Evolutionary conservation across 2,888 invertebrate genomes (phyloP), one percentile per base, ranked within the genome.

Genomic region (Pseudococcus longispinus): DNA sequence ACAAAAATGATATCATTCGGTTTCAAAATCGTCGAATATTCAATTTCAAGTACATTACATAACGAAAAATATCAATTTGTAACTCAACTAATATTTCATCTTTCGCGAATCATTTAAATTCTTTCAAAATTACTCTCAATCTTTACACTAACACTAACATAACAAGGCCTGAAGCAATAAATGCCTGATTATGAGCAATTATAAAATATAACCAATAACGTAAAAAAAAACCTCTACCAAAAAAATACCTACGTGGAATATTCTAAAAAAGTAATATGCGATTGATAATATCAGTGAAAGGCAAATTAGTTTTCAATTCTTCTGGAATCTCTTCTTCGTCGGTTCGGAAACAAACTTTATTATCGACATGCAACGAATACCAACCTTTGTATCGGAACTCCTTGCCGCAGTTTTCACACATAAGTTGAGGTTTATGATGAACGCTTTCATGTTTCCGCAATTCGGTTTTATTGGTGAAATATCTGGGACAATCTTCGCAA

Each of bases 261-360:
- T 42, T 84, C 46, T 85, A 85, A 51, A 85, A 85, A 5, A 85
- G 26, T 23, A 87, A 80, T 74, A 84, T 84, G 77, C 84, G 87
- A 74, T 87, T 87, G 4, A 87, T 70, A 26, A 87, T 84, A 77
- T 87, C 87, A 20, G 84, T 37, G 42, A 85, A 87, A 11, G 83
- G 77, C 5, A 74, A 70, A 18, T 65, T 65, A 0, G 26, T 29
- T 29, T 65, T 51, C 42, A 84, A 55, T 65, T 26, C 60, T 42
- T 84, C 65, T 5, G 42, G 46, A 42, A 80, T 42, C 11, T 80
- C 77, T 15, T 44, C 85, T 74, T 74, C 74, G 46, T 85, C 70
- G n/a, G 42, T 46, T 9, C 37, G 23, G n/a, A 70, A 42, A 70
- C 85, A 85, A 26, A 74, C 74, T 51, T 74, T 74, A 46, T 85